phyloP scores from a whole-genome alignment of 2,888 invertebrate genomes.

The Hydrotaea diabolus region DNA sequence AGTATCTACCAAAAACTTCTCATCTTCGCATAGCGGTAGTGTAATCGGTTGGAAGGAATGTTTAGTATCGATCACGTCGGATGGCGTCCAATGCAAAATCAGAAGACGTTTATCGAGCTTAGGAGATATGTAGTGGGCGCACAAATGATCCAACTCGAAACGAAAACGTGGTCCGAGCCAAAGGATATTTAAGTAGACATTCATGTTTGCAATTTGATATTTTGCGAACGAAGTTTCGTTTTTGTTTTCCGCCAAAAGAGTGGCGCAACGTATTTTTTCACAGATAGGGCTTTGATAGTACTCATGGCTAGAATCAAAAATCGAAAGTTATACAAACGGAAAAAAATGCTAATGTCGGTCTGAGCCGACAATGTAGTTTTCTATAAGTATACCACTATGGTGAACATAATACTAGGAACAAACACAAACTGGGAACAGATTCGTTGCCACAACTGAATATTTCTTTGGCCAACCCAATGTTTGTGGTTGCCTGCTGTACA shows the following conservation, averaged over 20 bases:
- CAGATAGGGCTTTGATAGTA: conserved; percentile 70
- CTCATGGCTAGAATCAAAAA: conserved; percentile 44
- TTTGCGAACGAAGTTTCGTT: conserved; percentile 83
- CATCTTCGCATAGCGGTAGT: conserved; percentile 85
- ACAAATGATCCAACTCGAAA: conserved; percentile 79
- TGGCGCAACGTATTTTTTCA: conserved; percentile 81
- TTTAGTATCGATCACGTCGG: conserved; percentile 82
- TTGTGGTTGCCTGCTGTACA: too few species aligned
- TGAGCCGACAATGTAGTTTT: too few species aligned
- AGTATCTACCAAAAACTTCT: conserved; percentile 69
- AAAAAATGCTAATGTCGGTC: too few species aligned
- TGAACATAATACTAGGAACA: too few species aligned
- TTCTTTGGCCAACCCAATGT: too few species aligned
- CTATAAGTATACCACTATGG: too few species aligned
- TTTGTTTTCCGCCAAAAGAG: conserved; percentile 82
- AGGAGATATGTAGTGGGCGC: conserved; percentile 65
- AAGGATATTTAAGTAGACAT: conserved; percentile 84
- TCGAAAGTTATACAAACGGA: not conserved
- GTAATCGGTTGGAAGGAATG: conserved; percentile 82
- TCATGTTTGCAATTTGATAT: conserved; percentile 83
- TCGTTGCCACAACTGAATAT: too few species aligned
- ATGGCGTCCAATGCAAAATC: conserved; percentile 87
- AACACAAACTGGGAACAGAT: too few species aligned
- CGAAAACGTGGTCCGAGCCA: conserved; percentile 86
- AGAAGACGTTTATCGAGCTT: conserved; percentile 80